These are phyloP conservation scores for Helicolenus hilgendorfi DNA, from an alignment of 2,797 vertebrate species.

Conservation along the genomic window DNA sequence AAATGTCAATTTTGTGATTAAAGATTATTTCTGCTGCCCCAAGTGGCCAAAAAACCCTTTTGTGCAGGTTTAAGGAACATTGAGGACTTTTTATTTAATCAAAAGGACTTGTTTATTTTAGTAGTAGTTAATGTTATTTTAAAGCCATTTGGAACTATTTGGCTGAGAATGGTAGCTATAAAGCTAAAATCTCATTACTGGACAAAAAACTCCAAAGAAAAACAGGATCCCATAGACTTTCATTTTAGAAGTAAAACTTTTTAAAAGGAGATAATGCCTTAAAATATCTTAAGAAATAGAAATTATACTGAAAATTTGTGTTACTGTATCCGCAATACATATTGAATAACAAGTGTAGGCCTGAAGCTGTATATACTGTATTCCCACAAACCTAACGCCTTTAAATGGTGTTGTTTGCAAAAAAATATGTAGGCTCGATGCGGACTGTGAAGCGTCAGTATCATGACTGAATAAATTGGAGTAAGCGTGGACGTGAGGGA, in stretches of 20 bases:
- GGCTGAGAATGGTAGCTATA: neutral
- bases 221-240: neutral
- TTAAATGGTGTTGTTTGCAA: constrained; percentile 19
- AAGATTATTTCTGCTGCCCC: too few relatives aligned
- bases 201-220: neutral
- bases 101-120: too few relatives aligned
- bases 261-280: neutral
- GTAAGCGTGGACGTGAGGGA: constrained; percentile 29
- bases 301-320: neutral
- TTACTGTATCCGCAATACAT: neutral
- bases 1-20: too few relatives aligned
- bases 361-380: constrained; percentile 3
- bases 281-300: neutral
- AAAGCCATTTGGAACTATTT: neutral
- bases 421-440: constrained; percentile 22
- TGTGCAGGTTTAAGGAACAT: too few relatives aligned
- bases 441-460: constrained; percentile 39
- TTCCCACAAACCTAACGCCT: constrained; percentile 1
- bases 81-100: too few relatives aligned
- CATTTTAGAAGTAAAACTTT: neutral
- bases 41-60: too few relatives aligned
- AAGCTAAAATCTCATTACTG: neutral
- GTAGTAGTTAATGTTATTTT: too few relatives aligned
- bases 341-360: neutral
- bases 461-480: constrained; percentile 52